Conservation (phyloP, 2,797 vertebrate species). For the Sebastes hopkinsi region DNA sequence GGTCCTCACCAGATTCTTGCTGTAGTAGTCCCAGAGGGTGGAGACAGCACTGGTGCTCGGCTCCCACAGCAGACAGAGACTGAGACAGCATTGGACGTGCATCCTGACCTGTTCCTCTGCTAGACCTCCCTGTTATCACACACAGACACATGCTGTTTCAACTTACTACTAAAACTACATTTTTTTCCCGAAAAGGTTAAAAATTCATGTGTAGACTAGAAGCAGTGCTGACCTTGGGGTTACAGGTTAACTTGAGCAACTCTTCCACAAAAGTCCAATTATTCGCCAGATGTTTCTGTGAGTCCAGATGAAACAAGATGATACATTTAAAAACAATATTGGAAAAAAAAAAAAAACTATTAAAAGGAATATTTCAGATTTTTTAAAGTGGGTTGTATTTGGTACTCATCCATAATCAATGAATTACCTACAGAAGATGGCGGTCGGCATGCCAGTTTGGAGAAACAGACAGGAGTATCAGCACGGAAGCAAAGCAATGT, state of each 20-base stretch:
- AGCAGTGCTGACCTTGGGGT: constrained; percentile 82
- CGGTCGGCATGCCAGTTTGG: too few species aligned
- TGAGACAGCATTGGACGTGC: constrained; percentile 94
- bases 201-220: neutral
- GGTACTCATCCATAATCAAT: neutral
- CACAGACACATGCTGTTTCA: neutral
- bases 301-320: neutral
- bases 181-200: neutral
- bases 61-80: constrained; percentile 89
- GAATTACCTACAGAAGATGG: too few species aligned
- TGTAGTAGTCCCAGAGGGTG: constrained; percentile 94
- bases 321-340: neutral
- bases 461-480: neutral
- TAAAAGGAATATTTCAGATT: too few species aligned
- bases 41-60: constrained; percentile 86
- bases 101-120: constrained; percentile 93
- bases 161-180: neutral
- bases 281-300: constrained; percentile 86
- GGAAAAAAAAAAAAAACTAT: neutral
- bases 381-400: neutral
- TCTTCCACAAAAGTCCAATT: constrained; percentile 93
- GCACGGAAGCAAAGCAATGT: neutral
- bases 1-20: constrained; percentile 91
- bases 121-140: constrained; percentile 72
- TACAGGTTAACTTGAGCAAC: constrained; percentile 88